phyloP scores from a whole-genome alignment of 1,140 invertebrate species.

The Adelges cooleyi region DNA sequence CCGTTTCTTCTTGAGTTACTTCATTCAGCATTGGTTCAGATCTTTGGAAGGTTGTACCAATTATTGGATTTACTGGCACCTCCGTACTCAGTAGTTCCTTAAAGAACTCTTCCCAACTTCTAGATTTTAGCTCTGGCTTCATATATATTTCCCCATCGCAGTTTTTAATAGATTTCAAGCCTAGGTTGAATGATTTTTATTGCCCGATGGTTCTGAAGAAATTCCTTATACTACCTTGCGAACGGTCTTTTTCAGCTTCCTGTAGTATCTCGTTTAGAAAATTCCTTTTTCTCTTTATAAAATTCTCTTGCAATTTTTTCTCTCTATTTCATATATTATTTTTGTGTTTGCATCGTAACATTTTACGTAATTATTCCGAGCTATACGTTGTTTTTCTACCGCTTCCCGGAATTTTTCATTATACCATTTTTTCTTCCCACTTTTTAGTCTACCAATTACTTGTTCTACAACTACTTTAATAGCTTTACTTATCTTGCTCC shows the following conservation, averaged over 20 bases:
- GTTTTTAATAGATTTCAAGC: background rate
- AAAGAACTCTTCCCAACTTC: background rate
- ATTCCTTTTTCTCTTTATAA: background rate
- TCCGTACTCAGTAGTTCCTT: background rate
- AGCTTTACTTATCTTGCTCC: background rate
- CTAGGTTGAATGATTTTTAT: background rate
- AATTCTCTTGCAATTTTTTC: background rate
- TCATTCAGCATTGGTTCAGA: background rate
- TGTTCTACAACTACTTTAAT: background rate
- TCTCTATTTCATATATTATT: background rate
- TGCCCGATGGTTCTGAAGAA: slow-evolving; percentile 14
- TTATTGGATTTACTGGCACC: background rate
- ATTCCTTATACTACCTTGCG: background rate
- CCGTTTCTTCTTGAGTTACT: too few relatives aligned
- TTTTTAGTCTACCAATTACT: background rate
- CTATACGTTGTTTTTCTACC: slow-evolving; percentile 21
- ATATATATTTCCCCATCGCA: background rate
- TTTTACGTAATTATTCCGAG: too few relatives aligned
- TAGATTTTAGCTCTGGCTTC: background rate
- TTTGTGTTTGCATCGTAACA: background rate
- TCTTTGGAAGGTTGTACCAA: background rate
- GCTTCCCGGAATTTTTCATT: slow-evolving; percentile 23
- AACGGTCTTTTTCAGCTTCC: slow-evolving; percentile 1
- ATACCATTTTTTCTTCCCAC: background rate
- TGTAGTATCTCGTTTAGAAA: slow-evolving; percentile 12